A percentile compares a stretch with the other conserved stretches of the same genome.
These are phyloP conservation scores for Crypturellus undulatus DNA, from an alignment of 2,113 vertebrate species.

Conservation along the genomic window DNA sequence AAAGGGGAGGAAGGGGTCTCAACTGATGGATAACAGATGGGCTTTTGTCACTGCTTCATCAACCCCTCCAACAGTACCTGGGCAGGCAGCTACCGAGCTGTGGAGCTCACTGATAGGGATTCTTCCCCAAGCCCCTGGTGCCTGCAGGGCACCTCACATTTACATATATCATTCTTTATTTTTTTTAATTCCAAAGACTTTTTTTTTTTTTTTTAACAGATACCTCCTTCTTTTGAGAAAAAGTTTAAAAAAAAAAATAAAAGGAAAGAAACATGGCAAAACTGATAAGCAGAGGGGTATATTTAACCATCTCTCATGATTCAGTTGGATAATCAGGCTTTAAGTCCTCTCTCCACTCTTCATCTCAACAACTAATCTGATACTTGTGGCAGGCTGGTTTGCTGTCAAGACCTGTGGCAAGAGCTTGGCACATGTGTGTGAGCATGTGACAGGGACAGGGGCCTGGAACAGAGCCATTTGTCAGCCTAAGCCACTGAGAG, in stretches of 20 bases:
- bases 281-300: not conserved
- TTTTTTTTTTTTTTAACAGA: not conserved
- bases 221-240: not conserved
- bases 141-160: not conserved
- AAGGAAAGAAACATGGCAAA: not conserved
- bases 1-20: not conserved
- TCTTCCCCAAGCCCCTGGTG: not conserved
- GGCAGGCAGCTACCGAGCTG: constrained; percentile 3
- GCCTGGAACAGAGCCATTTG: not conserved
- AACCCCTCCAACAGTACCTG: not conserved
- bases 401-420: not conserved
- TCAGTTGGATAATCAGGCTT: not conserved
- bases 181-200: not conserved
- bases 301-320: not conserved
- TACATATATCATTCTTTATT: not conserved
- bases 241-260: not conserved
- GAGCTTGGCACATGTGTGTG: not conserved
- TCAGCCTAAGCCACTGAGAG: constrained; percentile 5
- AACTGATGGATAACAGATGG: not conserved
- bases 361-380: not conserved
- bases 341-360: not conserved
- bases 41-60: not conserved
- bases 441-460: constrained; percentile 36
- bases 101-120: not conserved
- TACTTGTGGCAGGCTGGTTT: not conserved